Evolutionary conservation across 2,797 vertebrate genomes (phyloP).

Genomic region (Propithecus perrieri): DNA sequence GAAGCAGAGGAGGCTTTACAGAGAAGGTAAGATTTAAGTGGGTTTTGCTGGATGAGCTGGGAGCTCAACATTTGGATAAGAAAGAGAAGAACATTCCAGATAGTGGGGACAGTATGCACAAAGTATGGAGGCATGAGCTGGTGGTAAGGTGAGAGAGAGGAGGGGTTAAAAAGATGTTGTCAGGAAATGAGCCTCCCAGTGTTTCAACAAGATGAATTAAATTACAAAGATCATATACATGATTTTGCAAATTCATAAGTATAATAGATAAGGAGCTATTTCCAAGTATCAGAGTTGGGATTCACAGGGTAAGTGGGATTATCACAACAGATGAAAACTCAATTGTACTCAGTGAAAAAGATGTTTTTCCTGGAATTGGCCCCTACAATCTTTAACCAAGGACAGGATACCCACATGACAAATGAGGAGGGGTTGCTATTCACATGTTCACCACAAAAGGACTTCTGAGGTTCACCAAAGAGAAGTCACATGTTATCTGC

Average conservation of each 20-base stretch:
- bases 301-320: neutral
- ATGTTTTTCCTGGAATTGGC: neutral
- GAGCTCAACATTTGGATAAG: slow-evolving; percentile 47
- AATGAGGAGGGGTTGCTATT: neutral
- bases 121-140: neutral
- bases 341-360: neutral
- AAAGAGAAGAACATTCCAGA: slow-evolving; percentile 16
- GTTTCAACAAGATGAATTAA: slow-evolving; percentile 41
- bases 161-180: neutral
- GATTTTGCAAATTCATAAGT: slow-evolving; percentile 9
- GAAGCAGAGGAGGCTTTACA: slow-evolving; percentile 33
- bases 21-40: slow-evolving; percentile 34
- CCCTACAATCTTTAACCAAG: neutral
- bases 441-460: neutral
- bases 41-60: slow-evolving; percentile 42
- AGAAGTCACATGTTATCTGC: neutral
- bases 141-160: neutral
- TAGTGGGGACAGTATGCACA: neutral
- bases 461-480: neutral
- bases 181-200: neutral
- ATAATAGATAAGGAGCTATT: neutral
- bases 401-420: neutral
- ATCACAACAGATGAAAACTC: neutral
- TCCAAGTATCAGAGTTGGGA: neutral
- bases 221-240: neutral